Percentiles rank a stretch among this genome's conserved stretches.
phyloP scores from a whole-genome alignment of 2,113 vertebrate genomes.

The Phoenicopterus ruber region DNA sequence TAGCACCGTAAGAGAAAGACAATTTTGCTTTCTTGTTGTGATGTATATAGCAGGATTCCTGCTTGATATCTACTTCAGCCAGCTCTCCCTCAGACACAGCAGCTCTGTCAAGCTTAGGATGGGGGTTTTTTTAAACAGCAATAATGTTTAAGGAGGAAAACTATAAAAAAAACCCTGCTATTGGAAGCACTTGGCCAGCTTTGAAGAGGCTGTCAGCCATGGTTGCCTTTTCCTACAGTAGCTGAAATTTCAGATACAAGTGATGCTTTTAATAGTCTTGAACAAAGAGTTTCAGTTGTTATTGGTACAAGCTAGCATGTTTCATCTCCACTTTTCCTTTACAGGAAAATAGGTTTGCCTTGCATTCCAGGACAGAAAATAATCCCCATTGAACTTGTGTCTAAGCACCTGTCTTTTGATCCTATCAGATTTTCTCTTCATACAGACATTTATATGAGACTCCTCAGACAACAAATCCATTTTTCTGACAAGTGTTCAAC shows the following conservation, averaged over 20 bases:
- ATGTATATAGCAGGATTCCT: background rate
- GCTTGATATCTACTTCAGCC: background rate
- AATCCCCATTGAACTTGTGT: background rate
- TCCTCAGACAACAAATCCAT: background rate
- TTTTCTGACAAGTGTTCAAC: background rate
- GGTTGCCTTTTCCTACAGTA: background rate
- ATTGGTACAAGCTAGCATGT: background rate
- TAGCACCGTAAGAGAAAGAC: background rate
- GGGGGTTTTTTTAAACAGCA: background rate
- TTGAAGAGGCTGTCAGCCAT: background rate
- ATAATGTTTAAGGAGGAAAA: background rate
- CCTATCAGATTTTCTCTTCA: background rate
- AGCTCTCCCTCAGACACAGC: background rate
- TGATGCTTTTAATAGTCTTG: background rate
- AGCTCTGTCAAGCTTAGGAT: background rate
- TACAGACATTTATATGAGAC: background rate
- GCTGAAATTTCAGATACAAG: background rate
- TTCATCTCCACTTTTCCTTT: conserved; percentile 1
- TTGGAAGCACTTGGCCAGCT: background rate
- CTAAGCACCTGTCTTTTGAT: background rate
- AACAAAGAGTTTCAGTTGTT: background rate
- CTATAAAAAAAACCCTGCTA: background rate
- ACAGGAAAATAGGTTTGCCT: background rate
- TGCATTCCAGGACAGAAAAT: background rate
- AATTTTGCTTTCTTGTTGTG: background rate